Evolutionary conservation across 2,113 vertebrate species (phyloP).

Genomic region (Dolichallabes microphthalmus): DNA sequence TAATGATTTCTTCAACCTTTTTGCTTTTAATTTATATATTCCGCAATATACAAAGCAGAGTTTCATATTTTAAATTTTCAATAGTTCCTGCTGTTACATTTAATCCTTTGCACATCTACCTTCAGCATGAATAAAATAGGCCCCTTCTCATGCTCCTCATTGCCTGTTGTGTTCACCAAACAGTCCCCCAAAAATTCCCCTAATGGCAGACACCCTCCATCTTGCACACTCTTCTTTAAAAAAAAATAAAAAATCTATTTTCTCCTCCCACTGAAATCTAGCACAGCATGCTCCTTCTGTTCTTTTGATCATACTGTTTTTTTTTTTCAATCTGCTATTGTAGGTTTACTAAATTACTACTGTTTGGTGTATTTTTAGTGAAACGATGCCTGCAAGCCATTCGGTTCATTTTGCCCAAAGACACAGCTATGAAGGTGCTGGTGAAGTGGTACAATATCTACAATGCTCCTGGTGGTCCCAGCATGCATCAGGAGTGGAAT

Average conservation of each 20-base stretch:
- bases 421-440: constrained; percentile 89
- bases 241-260: background rate
- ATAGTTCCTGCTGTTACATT: background rate
- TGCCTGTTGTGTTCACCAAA: constrained; percentile 30
- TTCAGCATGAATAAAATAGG: background rate
- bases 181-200: constrained; percentile 37
- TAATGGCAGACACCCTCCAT: constrained; percentile 27
- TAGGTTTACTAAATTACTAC: background rate
- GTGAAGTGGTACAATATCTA: constrained; percentile 97
- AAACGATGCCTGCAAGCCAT: constrained; percentile 89
- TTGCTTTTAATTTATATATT: background rate
- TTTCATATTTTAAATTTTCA: background rate
- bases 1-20: background rate
- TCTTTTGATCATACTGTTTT: background rate
- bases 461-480: constrained; percentile 91
- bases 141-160: background rate
- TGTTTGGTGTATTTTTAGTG: constrained; percentile 68
- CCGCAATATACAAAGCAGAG: background rate
- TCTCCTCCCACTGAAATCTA: constrained; percentile 34
- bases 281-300: background rate
- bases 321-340: constrained; percentile 20
- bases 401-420: constrained; percentile 89
- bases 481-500: constrained; percentile 90
- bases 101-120: constrained; percentile 30
- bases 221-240: background rate